A percentile compares a stretch with the other conserved stretches of the same genome.
Conservation (phyloP, 1,140 invertebrate genomes). For the Hyphantria cunea region DNA sequence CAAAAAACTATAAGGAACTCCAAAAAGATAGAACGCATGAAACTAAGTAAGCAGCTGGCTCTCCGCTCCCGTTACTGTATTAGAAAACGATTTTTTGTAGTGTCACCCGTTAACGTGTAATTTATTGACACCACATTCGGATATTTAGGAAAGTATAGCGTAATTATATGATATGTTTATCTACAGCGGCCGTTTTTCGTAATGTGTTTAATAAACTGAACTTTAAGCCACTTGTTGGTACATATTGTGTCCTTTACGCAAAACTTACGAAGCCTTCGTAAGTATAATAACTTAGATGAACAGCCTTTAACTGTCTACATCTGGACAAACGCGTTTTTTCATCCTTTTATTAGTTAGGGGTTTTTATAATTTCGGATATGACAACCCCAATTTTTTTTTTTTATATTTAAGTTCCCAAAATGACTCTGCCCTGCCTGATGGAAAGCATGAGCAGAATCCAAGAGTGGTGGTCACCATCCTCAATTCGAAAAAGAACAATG, state of each 20-base stretch:
- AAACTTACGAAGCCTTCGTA: neutral
- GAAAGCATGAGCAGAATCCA: no score
- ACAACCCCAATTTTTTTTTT: no score
- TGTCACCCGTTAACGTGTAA: conserved; percentile 59
- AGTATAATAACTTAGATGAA: no score
- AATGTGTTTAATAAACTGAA: conserved; percentile 23
- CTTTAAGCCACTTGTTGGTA: conserved; percentile 4
- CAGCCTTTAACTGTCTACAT: no score
- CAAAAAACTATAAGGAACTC: conserved; percentile 1
- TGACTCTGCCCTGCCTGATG: no score
- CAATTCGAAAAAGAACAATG: no score
- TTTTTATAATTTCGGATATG: no score
- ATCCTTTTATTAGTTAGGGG: no score
- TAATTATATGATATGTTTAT: conserved; percentile 31
- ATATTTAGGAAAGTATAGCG: conserved; percentile 39
- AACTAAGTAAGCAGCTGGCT: conserved; percentile 67
- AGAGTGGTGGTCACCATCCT: no score
- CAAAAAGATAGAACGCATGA: conserved; percentile 54
- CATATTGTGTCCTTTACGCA: neutral
- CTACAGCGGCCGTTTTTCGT: conserved; percentile 15
- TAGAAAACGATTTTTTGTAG: conserved; percentile 67
- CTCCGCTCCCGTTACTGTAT: conserved; percentile 74
- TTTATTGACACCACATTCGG: conserved; percentile 66
- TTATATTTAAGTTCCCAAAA: no score
- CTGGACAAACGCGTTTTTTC: no score